Evolutionary conservation across 2,888 invertebrate species (phyloP), one percentile per base, ranked within the genome.

Genomic region (Elmis aenea): DNA sequence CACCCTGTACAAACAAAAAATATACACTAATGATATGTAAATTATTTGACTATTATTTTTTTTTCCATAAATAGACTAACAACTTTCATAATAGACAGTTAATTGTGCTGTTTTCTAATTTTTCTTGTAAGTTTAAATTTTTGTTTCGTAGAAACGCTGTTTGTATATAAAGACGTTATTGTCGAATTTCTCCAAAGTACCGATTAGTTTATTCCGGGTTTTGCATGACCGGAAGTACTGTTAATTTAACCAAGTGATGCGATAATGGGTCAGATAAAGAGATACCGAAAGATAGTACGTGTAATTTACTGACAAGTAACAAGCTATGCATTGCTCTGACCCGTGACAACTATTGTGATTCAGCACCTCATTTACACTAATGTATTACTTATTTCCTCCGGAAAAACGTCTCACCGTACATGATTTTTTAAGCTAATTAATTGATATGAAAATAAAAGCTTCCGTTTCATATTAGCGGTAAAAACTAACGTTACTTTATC

Each of bases 331-430:
- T 27, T 27, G 14, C 29, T 29, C 18, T 29, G 29, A 29, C 20
- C 29, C 29, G 29, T 29, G 29, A 29, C 15, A 18, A 11, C 18
- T 12, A 29, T 29, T 29, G 29, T 29, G 16, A 29, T 26, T 11
- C 22, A 30, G 23, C 33, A 23, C 12, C 33, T 42, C 42, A 42
- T 38, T 42, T 42, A 27, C 37, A 38, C 33, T 42, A 38, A 42
- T 42, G 27, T 38, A 42, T 42, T 37, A 30, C 25, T 33, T 34
- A 42, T 42, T 42, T 42, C 42, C 42, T 30, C 33, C 31, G 42
- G 42, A 41, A 41, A 41, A 41, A 41, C 26, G 36, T 33, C 32
- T 26, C 37, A 11, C 22, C 24, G 18, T 29, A 26, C 27, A 22
- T 14, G 22, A 32, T 23, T 24, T 27, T 38, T 32, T 33, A 27